Evolutionary conservation across 2,113 vertebrate genomes (phyloP), one percentile per base, ranked within the genome.

Genomic region (Cyanoramphus novaezelandiae): DNA sequence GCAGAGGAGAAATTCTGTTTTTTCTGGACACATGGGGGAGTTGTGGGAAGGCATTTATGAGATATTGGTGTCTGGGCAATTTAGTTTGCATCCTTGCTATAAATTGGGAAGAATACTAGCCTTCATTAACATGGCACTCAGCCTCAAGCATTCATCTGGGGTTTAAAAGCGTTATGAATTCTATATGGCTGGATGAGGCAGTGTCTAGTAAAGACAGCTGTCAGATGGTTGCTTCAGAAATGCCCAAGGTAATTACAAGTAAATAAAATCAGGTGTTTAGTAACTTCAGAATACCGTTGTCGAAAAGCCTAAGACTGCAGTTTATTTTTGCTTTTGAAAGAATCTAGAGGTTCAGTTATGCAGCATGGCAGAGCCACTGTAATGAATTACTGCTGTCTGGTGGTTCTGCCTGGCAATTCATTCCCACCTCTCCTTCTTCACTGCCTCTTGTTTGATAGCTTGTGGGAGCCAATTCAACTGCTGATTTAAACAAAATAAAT

Each of bases 1-100:
- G 29, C 39, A 63, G 11, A 39, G 27, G 23, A 95, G 35, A 84
- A 79, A 92, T 55, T 86, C 35, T 71, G 7, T 4, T 75, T 77
- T 93, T 92, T 91, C 83, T 92, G 94, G 46, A 95, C 96, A 91
- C 96, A 93, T 86, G 91, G 92, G 96, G 96, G 96, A 97, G 95
- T 93, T 94, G 94, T 94, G 92, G 64, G 91, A 97, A 95, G 95
- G 46, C 60, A 67, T 94, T 95, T 94, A 74, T 86, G 83, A 95
- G 47, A 55, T 67, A 25, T 78, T 29, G 4, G 43, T 23, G 33
- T 86, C 69, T 27, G 43, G 93, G 46, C 70, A 83, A 86, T 88
- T 88, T 92, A 77, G 76, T 81, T 91, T 93, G 65, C 50, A 47
- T 74, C 50, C 43, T 83, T 83, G 17, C 13, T 81, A 39, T 86